Base-by-base conservation (phyloP, 1,140 invertebrate species). In the Meloidogyne exigua region DNA sequence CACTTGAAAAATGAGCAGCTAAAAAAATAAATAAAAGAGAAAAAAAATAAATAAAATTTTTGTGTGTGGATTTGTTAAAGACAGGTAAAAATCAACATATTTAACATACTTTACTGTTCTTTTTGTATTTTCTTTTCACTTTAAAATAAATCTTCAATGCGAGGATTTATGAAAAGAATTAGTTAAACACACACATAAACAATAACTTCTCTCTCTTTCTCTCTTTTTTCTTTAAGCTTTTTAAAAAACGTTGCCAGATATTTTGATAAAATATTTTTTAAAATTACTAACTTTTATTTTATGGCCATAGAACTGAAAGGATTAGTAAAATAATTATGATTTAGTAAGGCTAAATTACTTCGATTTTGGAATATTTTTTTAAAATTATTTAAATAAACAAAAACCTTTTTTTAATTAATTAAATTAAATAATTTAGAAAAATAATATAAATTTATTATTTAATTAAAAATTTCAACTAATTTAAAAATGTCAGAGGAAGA, bases 401-500 rank as follows among this genome's bases (percentile, higher is more conserved):
- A n/a, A n/a, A n/a, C n/a, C n/a, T n/a, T n/a, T n/a, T n/a, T n/a
- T 49, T 32, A 32, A 32, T 32, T 32, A 32, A 3, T 32, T 32
- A 32, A 32, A 3, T 32, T 3, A 32, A 32, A 3, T 32, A 32
- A 32, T 32, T 32, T 32, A 39, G 10, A 9, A 39, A 39, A 39
- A 39, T 39, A 39, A 39, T 32, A 32, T 32, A 3, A 39, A 7
- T 39, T 39, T 39, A 9, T 39, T 39, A 39, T 9, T 39, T 39
- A 7, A 39, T 10, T 39, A 39, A 39, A 3, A 7, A 32, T 7
- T 39, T 39, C 10, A 39, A 39, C 0, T 39, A 39, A 39, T 39
- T 39, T 9, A 39, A 4, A n/a, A 39, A 73, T 73, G 72, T 73
- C 72, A 11, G 72, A 73, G n/a, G 72, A 73, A 73, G 72, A 73